These are phyloP conservation scores for Drosophila asahinai DNA, from an alignment of 1,140 invertebrate species.

Conservation along the genomic window DNA sequence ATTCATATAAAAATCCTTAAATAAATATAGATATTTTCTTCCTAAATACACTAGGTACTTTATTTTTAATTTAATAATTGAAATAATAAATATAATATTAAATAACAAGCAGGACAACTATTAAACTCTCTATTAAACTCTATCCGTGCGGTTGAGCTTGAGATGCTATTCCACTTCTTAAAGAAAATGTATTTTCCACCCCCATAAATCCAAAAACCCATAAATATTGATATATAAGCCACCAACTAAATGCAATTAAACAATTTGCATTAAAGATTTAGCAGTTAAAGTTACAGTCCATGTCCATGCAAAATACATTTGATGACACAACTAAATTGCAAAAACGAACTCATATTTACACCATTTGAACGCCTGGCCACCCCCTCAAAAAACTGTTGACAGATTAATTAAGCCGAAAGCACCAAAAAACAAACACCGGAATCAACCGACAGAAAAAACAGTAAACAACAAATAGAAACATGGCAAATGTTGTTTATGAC, in stretches of 20 bases:
- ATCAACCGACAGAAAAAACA: conserved; percentile 7
- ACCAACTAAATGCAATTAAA: conserved; percentile 1
- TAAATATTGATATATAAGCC: neutral
- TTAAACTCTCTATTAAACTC: too few relatives aligned
- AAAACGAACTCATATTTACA: neutral
- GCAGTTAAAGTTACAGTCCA: neutral
- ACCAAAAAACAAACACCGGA: conserved; percentile 16
- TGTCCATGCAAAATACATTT: conserved; percentile 16
- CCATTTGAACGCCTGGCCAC: neutral
- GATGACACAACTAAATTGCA: conserved; percentile 35
- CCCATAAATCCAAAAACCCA: neutral
- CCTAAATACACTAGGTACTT: too few relatives aligned
- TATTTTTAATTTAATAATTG: too few relatives aligned
- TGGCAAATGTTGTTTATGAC: conserved; percentile 22
- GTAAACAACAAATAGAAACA: conserved; percentile 19
- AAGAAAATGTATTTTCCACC: neutral
- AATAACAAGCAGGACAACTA: too few relatives aligned
- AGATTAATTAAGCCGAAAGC: conserved; percentile 46
- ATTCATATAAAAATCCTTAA: too few relatives aligned
- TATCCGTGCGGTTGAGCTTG: too few relatives aligned
- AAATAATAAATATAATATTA: too few relatives aligned
- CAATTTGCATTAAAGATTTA: conserved; percentile 1
- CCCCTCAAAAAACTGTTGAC: conserved; percentile 14
- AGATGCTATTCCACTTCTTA: neutral
- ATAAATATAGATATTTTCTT: too few relatives aligned